Percentiles rank a stretch among this genome's conserved stretches.
Evolutionary conservation across 2,888 invertebrate genomes (phyloP).

Genomic region (Spodoptera littoralis): DNA sequence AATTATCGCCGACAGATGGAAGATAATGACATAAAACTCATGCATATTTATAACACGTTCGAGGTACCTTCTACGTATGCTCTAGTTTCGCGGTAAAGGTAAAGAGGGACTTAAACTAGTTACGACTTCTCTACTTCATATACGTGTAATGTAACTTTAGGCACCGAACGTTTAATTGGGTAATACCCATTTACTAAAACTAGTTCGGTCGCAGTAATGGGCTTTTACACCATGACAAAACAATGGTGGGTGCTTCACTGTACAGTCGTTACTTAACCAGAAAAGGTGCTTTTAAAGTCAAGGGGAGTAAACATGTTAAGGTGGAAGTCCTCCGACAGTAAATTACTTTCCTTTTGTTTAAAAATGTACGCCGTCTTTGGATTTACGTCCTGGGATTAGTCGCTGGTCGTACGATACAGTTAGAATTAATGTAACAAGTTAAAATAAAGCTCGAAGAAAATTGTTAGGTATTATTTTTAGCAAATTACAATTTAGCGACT

Average conservation of each 20-base stretch:
- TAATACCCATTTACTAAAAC: constrained; percentile 33
- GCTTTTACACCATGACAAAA: constrained; percentile 23
- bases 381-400: constrained; percentile 47
- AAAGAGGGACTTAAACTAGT: constrained; percentile 48
- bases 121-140: constrained; percentile 45
- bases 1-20: constrained; percentile 22
- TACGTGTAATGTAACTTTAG: constrained; percentile 38
- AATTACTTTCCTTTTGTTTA: constrained; percentile 36
- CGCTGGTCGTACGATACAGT: constrained; percentile 55
- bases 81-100: constrained; percentile 35
- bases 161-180: constrained; percentile 45
- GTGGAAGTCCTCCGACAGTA: constrained; percentile 19
- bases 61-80: constrained; percentile 17
- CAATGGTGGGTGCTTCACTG: constrained; percentile 3
- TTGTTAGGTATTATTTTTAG: constrained; percentile 70
- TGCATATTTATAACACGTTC: constrained; percentile 31
- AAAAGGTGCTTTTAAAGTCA: constrained; percentile 14
- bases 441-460: constrained; percentile 66
- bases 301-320: constrained; percentile 28
- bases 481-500: constrained; percentile 70
- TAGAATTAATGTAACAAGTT: constrained; percentile 64
- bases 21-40: constrained; percentile 39
- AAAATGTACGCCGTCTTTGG: constrained; percentile 32
- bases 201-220: constrained; percentile 27
- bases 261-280: constrained; percentile 20